phyloP scores from a whole-genome alignment of 2,797 vertebrate genomes.

The Gymnothorax javanicus region DNA sequence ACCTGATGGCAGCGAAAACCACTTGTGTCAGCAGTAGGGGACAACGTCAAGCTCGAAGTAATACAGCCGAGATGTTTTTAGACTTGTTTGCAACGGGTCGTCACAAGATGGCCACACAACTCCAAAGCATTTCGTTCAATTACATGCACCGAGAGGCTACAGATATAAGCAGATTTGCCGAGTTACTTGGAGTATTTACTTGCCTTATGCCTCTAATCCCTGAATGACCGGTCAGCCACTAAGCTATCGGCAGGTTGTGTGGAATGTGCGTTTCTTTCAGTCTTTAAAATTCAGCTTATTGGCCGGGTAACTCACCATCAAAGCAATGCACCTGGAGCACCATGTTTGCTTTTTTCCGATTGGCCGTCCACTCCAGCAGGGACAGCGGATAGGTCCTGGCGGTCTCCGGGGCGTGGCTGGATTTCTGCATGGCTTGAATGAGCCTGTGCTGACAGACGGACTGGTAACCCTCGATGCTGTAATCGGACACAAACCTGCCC shows the following conservation, averaged over 20 bases:
- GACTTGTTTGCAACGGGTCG: background rate
- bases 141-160: too few relatives aligned
- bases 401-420: constrained; percentile 65
- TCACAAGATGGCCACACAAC: background rate
- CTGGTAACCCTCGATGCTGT: constrained; percentile 83
- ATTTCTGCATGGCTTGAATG: constrained; percentile 86
- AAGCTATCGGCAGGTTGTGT: too few relatives aligned
- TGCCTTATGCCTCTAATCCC: too few relatives aligned
- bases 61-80: constrained; percentile 22
- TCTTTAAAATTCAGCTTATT: background rate
- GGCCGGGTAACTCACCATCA: constrained; percentile 75
- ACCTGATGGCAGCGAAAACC: constrained; percentile 63
- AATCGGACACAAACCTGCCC: constrained; percentile 90
- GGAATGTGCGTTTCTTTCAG: too few relatives aligned
- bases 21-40: constrained; percentile 32
- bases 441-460: constrained; percentile 90
- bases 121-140: too few relatives aligned
- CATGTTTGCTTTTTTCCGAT: constrained; percentile 87
- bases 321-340: constrained; percentile 87
- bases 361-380: constrained; percentile 91
- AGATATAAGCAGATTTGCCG: too few relatives aligned
- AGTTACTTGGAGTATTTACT: too few relatives aligned
- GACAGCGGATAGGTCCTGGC: constrained; percentile 86
- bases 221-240: too few relatives aligned
- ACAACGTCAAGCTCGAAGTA: constrained; percentile 34